A percentile compares a stretch with the other conserved stretches of the same genome.
phyloP scores from a whole-genome alignment of 2,888 invertebrate genomes.

The Drosophila buzzatii region DNA sequence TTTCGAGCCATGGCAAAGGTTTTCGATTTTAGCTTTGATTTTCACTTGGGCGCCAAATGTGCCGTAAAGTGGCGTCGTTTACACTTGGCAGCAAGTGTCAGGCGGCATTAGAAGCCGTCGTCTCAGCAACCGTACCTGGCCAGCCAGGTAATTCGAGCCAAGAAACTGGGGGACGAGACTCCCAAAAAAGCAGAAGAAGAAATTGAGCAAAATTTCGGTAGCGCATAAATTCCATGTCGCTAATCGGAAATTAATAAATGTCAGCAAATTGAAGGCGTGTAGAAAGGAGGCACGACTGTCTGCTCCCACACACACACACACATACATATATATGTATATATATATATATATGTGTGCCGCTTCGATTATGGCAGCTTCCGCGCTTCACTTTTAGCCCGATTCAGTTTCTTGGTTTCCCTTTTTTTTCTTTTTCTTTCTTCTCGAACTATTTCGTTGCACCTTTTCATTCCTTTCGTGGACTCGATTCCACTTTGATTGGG shows the following conservation, averaged over 20 bases:
- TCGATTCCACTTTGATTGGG: conserved; percentile 69
- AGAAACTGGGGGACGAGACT: conserved; percentile 5
- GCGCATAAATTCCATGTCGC: conserved; percentile 76
- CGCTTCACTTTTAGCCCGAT: conserved; percentile 38
- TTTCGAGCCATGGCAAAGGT: conserved; percentile 6
- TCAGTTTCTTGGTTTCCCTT: conserved; percentile 42
- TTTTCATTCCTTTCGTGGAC: conserved; percentile 15
- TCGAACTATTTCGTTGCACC: conserved; percentile 44
- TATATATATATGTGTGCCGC: too few relatives aligned
- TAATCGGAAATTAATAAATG: conserved; percentile 74
- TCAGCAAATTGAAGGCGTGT: conserved; percentile 48
- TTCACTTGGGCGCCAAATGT: conserved; percentile 46
- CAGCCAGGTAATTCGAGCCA: conserved; percentile 55
- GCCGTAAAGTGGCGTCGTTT: conserved; percentile 57
- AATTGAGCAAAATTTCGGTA: conserved; percentile 61
- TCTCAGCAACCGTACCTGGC: conserved; percentile 13
- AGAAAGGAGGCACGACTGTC: conserved; percentile 4
- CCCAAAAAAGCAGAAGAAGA: conserved; percentile 4
- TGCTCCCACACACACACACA: conserved; percentile 2
- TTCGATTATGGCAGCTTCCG: conserved; percentile 42
- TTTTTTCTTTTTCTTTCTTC: not conserved
- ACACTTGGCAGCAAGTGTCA: conserved; percentile 79
- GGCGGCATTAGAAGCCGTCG: conserved; percentile 61
- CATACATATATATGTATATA: too few relatives aligned
- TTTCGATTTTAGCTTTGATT: not conserved